These are phyloP conservation scores for Diuraphis noxia DNA, from an alignment of 1,140 invertebrate genomes.

Conservation along the genomic window DNA sequence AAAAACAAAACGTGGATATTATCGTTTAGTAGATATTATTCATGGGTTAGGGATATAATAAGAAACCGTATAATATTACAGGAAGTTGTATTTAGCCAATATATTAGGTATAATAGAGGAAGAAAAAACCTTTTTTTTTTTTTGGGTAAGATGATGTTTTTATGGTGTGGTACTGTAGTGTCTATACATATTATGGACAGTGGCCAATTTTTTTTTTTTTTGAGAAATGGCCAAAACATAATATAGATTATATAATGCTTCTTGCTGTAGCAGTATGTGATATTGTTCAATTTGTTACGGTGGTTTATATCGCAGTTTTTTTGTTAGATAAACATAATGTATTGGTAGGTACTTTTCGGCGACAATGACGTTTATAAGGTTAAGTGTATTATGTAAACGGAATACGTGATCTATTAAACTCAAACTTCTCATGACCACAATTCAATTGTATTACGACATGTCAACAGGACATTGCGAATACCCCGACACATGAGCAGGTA, in stretches of 20 bases:
- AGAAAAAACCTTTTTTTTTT: background rate
- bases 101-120: background rate
- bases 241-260: background rate
- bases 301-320: constrained; percentile 22
- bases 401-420: constrained; percentile 9
- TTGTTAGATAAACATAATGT: background rate
- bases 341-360: background rate
- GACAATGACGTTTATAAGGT: constrained; percentile 12
- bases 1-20: background rate
- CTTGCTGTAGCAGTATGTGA: background rate
- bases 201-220: background rate
- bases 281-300: constrained; percentile 42
- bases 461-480: constrained; percentile 31
- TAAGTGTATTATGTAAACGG: background rate
- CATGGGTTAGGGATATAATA: background rate
- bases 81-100: background rate
- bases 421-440: background rate
- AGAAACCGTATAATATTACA: background rate
- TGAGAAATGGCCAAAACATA: constrained; percentile 11
- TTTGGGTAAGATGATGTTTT: background rate
- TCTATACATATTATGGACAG: background rate
- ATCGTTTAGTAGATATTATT: background rate
- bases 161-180: background rate
- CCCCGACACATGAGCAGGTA: background rate
- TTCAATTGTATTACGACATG: constrained; percentile 26